Evolutionary conservation across 2,797 vertebrate genomes (phyloP).

Genomic region (Clarias laeviceps): DNA sequence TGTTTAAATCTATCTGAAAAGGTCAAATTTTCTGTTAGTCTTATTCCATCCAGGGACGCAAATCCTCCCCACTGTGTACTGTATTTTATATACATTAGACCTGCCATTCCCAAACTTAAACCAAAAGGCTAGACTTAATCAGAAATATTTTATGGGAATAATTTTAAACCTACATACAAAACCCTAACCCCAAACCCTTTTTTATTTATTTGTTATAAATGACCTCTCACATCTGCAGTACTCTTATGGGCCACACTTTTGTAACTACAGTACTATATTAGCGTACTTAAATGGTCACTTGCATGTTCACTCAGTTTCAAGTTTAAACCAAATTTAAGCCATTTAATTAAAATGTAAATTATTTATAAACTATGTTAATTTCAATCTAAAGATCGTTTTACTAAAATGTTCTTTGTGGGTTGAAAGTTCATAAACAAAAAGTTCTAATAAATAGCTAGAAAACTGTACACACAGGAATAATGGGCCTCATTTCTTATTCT

Average conservation of each 20-base stretch:
- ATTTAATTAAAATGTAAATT: not conserved
- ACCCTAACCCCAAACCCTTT: too few relatives aligned
- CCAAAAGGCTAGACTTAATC: too few relatives aligned
- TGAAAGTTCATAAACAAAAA: not conserved
- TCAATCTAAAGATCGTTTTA: not conserved
- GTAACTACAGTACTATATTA: not conserved
- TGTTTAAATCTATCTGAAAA: not conserved
- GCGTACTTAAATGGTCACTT: not conserved
- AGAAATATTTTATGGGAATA: too few relatives aligned
- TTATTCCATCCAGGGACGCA: not conserved
- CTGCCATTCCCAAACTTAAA: too few relatives aligned
- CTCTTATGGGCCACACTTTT: too few relatives aligned
- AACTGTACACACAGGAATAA: not conserved
- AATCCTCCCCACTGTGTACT: not conserved
- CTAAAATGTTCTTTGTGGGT: not conserved
- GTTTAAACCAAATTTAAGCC: not conserved
- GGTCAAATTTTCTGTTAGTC: not conserved
- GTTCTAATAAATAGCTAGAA: not conserved
- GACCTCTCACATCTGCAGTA: too few relatives aligned
- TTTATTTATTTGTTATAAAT: too few relatives aligned
- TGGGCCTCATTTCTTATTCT: not conserved
- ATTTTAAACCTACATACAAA: too few relatives aligned
- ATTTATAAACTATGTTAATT: not conserved
- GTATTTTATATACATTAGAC: not conserved
- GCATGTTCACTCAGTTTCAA: not conserved